Percentiles rank a stretch among this genome's conserved stretches.
Evolutionary conservation across 92 coral and sea anemone species (phyloP).

Genomic region (Epizoanthus rinbou): DNA sequence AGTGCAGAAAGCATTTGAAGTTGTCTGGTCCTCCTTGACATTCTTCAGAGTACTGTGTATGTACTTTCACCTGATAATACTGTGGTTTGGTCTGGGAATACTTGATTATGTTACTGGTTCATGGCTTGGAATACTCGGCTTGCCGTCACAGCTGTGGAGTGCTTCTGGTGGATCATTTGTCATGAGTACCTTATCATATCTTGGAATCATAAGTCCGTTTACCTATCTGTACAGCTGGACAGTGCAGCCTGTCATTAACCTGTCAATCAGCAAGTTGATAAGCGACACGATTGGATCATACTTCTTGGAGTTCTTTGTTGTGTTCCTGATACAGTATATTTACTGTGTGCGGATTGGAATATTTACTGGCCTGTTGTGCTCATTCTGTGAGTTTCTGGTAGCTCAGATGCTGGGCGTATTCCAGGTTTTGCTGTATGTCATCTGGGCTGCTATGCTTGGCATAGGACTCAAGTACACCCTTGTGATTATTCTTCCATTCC

Average conservation of each 20-base stretch:
- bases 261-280: constrained; percentile 16
- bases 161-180: not conserved
- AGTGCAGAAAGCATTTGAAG: constrained; percentile 5
- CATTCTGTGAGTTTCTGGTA: constrained; percentile 5
- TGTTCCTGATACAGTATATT: constrained; percentile 19
- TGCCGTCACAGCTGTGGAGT: constrained; percentile 20
- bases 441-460: constrained; percentile 24
- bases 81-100: constrained; percentile 31
- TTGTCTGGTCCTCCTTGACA: constrained; percentile 8
- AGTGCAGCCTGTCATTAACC: constrained; percentile 1
- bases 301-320: constrained; percentile 20
- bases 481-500: not conserved
- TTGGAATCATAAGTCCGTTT: constrained; percentile 11
- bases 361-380: constrained; percentile 6
- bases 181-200: not conserved
- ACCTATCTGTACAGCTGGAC: constrained; percentile 2
- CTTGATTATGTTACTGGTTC: constrained; percentile 21
- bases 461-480: not conserved
- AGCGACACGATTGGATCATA: constrained; percentile 6
- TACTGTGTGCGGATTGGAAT: constrained; percentile 9
- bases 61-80: constrained; percentile 2
- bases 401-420: not conserved
- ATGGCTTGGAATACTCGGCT: not conserved
- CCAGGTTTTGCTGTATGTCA: not conserved
- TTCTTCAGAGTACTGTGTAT: not conserved